Evolutionary conservation across 2,888 invertebrate species (phyloP).

Genomic region (Bursaphelenchus okinawaensis): DNA sequence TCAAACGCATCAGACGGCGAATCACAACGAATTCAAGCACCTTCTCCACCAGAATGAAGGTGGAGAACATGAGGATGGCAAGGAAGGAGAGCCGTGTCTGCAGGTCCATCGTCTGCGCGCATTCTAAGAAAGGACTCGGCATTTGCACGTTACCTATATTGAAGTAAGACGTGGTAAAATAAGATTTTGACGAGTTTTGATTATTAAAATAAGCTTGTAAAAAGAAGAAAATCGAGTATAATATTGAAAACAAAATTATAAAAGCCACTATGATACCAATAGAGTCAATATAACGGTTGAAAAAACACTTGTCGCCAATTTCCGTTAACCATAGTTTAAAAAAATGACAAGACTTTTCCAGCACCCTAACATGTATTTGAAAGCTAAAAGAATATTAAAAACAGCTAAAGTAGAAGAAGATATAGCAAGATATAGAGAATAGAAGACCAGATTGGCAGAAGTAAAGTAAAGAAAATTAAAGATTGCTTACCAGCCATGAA

Average conservation of each 20-base stretch:
- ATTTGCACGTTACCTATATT: neutral
- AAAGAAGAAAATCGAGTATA: too few relatives aligned
- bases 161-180: neutral
- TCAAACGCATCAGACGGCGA: constrained; percentile 2
- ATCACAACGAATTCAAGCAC: constrained; percentile 4
- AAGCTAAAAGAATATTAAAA: too few relatives aligned
- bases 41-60: constrained; percentile 6
- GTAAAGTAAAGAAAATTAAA: too few relatives aligned
- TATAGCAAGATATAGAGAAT: too few relatives aligned
- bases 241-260: too few relatives aligned
- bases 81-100: neutral
- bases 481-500: neutral
- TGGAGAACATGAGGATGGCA: neutral
- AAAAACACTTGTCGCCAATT: too few relatives aligned
- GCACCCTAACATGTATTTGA: too few relatives aligned
- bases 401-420: too few relatives aligned
- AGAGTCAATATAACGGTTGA: too few relatives aligned
- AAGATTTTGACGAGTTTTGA: too few relatives aligned
- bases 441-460: neutral
- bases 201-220: too few relatives aligned
- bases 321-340: neutral
- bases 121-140: neutral
- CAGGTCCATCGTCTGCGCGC: neutral
- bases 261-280: too few relatives aligned
- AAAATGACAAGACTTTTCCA: neutral